Conservation (phyloP, 1,140 invertebrate genomes). For the Trachymyrmex septentrionalis region DNA sequence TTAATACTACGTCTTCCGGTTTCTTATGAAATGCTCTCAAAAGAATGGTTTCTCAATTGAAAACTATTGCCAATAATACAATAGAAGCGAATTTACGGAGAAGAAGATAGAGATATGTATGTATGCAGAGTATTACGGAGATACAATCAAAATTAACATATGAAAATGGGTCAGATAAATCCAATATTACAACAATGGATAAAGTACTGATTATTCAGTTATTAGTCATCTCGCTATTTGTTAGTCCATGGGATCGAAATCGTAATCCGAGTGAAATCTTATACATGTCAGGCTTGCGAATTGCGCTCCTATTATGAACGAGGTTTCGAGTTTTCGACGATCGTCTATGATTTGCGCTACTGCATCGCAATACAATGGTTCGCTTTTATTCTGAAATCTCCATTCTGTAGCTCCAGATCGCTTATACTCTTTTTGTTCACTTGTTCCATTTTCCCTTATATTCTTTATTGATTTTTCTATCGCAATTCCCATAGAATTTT, state of each 20-base stretch:
- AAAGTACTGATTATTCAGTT: neutral
- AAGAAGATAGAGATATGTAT: neutral
- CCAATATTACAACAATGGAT: neutral
- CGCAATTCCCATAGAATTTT: constrained; percentile 46
- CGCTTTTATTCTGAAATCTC: constrained; percentile 54
- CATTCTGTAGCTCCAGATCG: constrained; percentile 26
- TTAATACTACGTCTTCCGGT: constrained; percentile 32
- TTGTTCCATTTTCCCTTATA: constrained; percentile 44
- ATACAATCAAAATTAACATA: constrained; percentile 6
- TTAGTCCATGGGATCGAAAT: constrained; percentile 5
- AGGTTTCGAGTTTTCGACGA: constrained; percentile 32
- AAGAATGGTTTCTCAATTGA: neutral
- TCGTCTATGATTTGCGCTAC: constrained; percentile 51
- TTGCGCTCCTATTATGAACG: constrained; percentile 35
- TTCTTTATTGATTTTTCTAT: constrained; percentile 58
- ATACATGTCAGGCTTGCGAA: constrained; percentile 33
- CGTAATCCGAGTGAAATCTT: constrained; percentile 23
- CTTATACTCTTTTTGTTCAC: constrained; percentile 35
- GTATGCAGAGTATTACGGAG: neutral
- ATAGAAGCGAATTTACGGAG: neutral
- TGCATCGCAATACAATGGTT: constrained; percentile 44
- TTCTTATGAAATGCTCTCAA: neutral
- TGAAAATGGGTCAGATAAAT: neutral
- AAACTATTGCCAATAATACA: neutral
- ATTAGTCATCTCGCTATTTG: neutral